Percentiles rank a stretch among this genome's conserved stretches.
phyloP scores from a whole-genome alignment of 2,888 invertebrate genomes.

The Agriopis leucophaearia region DNA sequence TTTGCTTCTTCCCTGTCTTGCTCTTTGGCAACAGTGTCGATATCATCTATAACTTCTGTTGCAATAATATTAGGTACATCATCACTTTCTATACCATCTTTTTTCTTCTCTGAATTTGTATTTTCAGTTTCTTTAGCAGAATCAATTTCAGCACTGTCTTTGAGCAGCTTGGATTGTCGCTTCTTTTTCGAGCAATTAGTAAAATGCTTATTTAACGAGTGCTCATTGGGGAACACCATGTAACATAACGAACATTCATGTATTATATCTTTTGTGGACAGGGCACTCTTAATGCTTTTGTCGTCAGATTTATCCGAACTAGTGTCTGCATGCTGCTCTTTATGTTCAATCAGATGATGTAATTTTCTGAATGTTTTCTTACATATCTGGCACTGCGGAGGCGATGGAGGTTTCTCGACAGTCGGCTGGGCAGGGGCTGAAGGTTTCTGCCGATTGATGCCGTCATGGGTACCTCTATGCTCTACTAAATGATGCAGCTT shows the following conservation, averaged over 20 bases:
- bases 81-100: slow-evolving; percentile 40
- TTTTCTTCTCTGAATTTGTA: slow-evolving; percentile 40
- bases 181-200: slow-evolving; percentile 73
- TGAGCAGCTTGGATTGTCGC: slow-evolving; percentile 65
- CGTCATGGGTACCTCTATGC: slow-evolving; percentile 81
- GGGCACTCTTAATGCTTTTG: slow-evolving; percentile 75
- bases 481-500: slow-evolving; percentile 83
- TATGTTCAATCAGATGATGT: slow-evolving; percentile 79
- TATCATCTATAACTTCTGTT: slow-evolving; percentile 37
- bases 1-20: slow-evolving; percentile 16
- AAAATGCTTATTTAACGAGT: slow-evolving; percentile 79
- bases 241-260: slow-evolving; percentile 84
- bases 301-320: slow-evolving; percentile 79
- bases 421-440: slow-evolving; percentile 48
- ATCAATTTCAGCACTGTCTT: slow-evolving; percentile 52
- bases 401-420: slow-evolving; percentile 56
- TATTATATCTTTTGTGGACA: slow-evolving; percentile 82
- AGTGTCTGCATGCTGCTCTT: slow-evolving; percentile 77
- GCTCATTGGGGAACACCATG: slow-evolving; percentile 84
- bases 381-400: slow-evolving; percentile 76
- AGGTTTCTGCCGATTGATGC: slow-evolving; percentile 72
- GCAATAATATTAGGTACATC: slow-evolving; percentile 40
- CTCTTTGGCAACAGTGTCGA: slow-evolving; percentile 20
- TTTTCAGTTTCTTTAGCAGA: slow-evolving; percentile 40
- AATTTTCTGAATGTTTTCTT: slow-evolving; percentile 80